Percentiles rank a stretch among this genome's conserved stretches.
phyloP scores from a whole-genome alignment of 2,113 vertebrate genomes.

The Xenotilapia flavipinnis region DNA sequence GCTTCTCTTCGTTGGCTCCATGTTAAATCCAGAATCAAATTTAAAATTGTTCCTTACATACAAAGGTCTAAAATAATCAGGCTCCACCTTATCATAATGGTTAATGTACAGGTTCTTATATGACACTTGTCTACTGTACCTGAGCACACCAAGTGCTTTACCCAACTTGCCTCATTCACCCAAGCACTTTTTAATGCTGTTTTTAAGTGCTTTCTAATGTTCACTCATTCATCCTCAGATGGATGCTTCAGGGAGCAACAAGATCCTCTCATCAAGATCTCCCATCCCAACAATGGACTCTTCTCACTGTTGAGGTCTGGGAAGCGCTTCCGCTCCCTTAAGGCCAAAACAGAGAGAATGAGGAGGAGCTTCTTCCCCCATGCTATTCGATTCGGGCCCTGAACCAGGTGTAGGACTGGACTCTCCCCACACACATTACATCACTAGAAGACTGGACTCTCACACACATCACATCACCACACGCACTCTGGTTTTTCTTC shows the following conservation, averaged over 20 bases:
- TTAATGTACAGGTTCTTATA: neutral
- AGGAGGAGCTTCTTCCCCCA: too few species aligned
- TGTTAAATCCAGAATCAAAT: neutral
- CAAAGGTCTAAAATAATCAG: neutral
- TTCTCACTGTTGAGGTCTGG: too few species aligned
- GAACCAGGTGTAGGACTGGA: too few species aligned
- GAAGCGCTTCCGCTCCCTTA: too few species aligned
- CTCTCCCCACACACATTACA: too few species aligned
- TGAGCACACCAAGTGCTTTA: accelerated
- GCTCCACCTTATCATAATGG: neutral
- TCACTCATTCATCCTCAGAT: neutral
- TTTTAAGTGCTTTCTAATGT: neutral
- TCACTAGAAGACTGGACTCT: too few species aligned
- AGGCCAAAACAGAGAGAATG: too few species aligned
- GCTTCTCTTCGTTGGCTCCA: accelerated
- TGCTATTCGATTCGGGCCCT: too few species aligned
- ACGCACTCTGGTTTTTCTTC: too few species aligned
- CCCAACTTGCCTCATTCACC: neutral
- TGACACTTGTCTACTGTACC: neutral
- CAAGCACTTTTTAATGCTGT: neutral
- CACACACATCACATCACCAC: too few species aligned
- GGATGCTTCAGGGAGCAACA: neutral
- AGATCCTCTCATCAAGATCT: neutral
- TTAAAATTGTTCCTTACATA: neutral
- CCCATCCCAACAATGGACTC: too few species aligned